Evolutionary conservation across 2,113 vertebrate species (phyloP).

Genomic region (Periophthalmodon schlosseri): DNA sequence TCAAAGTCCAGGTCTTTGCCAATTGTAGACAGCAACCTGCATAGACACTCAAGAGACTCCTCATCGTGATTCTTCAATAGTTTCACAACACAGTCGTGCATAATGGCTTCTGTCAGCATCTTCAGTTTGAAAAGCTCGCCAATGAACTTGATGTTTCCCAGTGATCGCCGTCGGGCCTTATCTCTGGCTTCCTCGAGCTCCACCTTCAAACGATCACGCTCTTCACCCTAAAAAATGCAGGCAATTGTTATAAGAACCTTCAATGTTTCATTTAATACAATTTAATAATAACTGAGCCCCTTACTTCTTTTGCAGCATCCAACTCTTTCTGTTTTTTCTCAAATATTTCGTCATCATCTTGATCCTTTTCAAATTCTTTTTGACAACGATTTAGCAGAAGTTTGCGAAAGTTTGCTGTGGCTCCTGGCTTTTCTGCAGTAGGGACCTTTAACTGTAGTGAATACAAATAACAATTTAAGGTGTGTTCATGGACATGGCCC

Average conservation of each 20-base stretch:
- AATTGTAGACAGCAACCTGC: slow-evolving; percentile 93
- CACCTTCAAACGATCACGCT: slow-evolving; percentile 87
- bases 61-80: slow-evolving; percentile 97
- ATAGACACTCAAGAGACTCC: slow-evolving; percentile 96
- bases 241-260: background rate
- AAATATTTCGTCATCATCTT: slow-evolving; percentile 93
- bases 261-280: background rate
- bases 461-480: background rate
- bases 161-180: slow-evolving; percentile 88
- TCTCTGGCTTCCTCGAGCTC: slow-evolving; percentile 88
- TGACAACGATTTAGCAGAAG: slow-evolving; percentile 96
- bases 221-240: slow-evolving; percentile 73
- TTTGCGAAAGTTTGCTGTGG: slow-evolving; percentile 94
- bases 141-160: slow-evolving; percentile 98
- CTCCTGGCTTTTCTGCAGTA: slow-evolving; percentile 90
- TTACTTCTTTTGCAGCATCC: slow-evolving; percentile 86
- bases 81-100: slow-evolving; percentile 98
- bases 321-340: slow-evolving; percentile 97
- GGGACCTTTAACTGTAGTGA: slow-evolving; percentile 89
- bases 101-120: slow-evolving; percentile 98
- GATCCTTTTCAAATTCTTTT: slow-evolving; percentile 98
- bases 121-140: slow-evolving; percentile 98
- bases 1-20: slow-evolving; percentile 99
- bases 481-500: background rate
- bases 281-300: slow-evolving; percentile 33